phyloP scores from a whole-genome alignment of 1,140 invertebrate genomes.

The Drosophila gunungcola region DNA sequence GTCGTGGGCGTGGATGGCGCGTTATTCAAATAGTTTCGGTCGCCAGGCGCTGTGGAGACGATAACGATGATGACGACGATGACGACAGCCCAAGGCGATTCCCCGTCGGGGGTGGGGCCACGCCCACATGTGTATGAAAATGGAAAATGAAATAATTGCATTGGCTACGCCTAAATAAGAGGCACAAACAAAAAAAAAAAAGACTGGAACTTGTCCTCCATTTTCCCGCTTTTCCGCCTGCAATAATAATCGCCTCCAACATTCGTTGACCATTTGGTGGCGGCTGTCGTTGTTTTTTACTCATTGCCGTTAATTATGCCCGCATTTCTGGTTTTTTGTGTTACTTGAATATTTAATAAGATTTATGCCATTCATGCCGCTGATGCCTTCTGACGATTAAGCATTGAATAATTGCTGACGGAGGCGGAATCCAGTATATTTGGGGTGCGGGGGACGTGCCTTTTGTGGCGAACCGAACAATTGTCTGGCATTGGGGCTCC shows the following conservation, averaged over 20 bases:
- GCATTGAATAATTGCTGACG: constrained; percentile 52
- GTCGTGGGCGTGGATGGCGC: constrained; percentile 58
- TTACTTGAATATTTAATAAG: constrained; percentile 73
- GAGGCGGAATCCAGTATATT: constrained; percentile 3
- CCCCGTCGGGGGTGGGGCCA: constrained; percentile 34
- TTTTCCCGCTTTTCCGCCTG: constrained; percentile 1
- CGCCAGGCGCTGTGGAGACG: constrained; percentile 45
- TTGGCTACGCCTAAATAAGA: constrained; percentile 65
- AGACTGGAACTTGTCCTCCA: background rate
- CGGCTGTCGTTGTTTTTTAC: constrained; percentile 20
- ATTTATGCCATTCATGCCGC: constrained; percentile 55
- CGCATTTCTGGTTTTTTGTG: constrained; percentile 67
- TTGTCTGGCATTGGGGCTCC: background rate
- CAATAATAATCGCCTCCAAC: constrained; percentile 34
- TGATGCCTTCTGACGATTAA: constrained; percentile 37
- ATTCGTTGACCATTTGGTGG: constrained; percentile 26
- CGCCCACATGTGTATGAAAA: constrained; percentile 46
- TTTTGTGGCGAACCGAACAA: constrained; percentile 46
- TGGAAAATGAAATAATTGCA: constrained; percentile 78
- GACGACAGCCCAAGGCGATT: constrained; percentile 60
- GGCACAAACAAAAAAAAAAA: constrained; percentile 32
- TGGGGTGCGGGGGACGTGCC: background rate
- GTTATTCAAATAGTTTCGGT: constrained; percentile 80
- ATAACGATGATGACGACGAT: constrained; percentile 57
- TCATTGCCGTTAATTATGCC: constrained; percentile 72